These are phyloP conservation scores for Zygothrica quintamaculata DNA, from an alignment of 2,888 invertebrate genomes.

Conservation along the genomic window DNA sequence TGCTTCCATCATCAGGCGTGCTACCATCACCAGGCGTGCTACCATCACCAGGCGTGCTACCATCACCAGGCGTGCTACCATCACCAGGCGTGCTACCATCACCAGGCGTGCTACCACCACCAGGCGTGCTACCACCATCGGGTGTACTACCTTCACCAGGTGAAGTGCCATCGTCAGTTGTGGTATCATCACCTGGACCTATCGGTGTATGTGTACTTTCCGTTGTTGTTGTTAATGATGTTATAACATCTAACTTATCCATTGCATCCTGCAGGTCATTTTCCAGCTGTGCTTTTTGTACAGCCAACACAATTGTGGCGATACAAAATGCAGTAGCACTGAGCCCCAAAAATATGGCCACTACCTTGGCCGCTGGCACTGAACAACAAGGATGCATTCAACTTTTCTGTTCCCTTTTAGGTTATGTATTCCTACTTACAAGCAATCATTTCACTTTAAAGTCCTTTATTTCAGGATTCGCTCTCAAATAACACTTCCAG, in stretches of 20 bases:
- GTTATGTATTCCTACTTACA: conserved; percentile 52
- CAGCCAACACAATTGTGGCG: conserved; percentile 86
- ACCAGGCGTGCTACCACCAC: conserved; percentile 10
- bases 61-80: background rate
- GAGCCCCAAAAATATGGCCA: conserved; percentile 79
- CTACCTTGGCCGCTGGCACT: conserved; percentile 75
- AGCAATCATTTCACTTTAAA: conserved; percentile 57
- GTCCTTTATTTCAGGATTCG: conserved; percentile 39
- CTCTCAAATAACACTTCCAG: conserved; percentile 46
- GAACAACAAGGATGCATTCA: background rate
- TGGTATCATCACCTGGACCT: conserved; percentile 11
- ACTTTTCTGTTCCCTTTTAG: background rate
- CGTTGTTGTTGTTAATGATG: conserved; percentile 39
- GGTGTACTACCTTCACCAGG: conserved; percentile 9
- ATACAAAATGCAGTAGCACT: conserved; percentile 84
- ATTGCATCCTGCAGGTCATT: conserved; percentile 78
- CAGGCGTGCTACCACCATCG: conserved; percentile 3
- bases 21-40: conserved; percentile 16
- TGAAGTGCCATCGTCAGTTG: conserved; percentile 6
- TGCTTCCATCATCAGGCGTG: conserved; percentile 3
- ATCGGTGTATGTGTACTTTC: conserved; percentile 15
- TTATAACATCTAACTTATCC: conserved; percentile 68
- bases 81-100: conserved; percentile 10
- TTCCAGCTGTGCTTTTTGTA: conserved; percentile 82
- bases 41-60: background rate